These are phyloP conservation scores for Oryzias melastigma DNA, from an alignment of 2,113 vertebrate genomes.

Conservation along the genomic window DNA sequence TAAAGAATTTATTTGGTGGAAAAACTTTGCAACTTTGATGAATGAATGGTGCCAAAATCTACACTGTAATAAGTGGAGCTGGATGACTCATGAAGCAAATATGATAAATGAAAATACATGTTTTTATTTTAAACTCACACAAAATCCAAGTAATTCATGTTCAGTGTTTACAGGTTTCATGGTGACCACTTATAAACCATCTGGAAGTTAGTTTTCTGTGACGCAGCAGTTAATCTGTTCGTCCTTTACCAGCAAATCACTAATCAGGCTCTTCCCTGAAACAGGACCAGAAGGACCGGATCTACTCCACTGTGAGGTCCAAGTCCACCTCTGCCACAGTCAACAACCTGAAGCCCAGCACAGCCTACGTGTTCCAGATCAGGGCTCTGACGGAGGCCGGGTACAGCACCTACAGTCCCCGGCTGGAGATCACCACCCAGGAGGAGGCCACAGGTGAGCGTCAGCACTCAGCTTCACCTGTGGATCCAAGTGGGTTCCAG, in stretches of 20 bases:
- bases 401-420: slow-evolving; percentile 92
- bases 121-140: slow-evolving; percentile 7
- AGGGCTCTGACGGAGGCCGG: slow-evolving; percentile 95
- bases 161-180: too few relatives aligned
- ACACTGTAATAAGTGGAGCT: background rate
- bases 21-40: background rate
- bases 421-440: slow-evolving; percentile 93
- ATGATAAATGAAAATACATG: background rate
- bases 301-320: slow-evolving; percentile 95
- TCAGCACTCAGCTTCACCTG: background rate
- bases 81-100: background rate
- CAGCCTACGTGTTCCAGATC: slow-evolving; percentile 97
- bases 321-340: slow-evolving; percentile 92
- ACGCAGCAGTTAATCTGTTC: too few relatives aligned
- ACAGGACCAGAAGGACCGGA: slow-evolving; percentile 95
- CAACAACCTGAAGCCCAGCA: slow-evolving; percentile 96
- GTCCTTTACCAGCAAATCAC: background rate
- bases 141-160: slow-evolving; percentile 36
- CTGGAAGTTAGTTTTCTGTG: too few relatives aligned
- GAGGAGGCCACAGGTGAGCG: slow-evolving; percentile 91
- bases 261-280: slow-evolving; percentile 3
- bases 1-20: too few relatives aligned
- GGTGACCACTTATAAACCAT: too few relatives aligned
- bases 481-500: too few relatives aligned
- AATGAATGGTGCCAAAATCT: background rate